Evolutionary conservation across 2,797 vertebrate species (phyloP).

Genomic region (Spinus olivaceus): DNA sequence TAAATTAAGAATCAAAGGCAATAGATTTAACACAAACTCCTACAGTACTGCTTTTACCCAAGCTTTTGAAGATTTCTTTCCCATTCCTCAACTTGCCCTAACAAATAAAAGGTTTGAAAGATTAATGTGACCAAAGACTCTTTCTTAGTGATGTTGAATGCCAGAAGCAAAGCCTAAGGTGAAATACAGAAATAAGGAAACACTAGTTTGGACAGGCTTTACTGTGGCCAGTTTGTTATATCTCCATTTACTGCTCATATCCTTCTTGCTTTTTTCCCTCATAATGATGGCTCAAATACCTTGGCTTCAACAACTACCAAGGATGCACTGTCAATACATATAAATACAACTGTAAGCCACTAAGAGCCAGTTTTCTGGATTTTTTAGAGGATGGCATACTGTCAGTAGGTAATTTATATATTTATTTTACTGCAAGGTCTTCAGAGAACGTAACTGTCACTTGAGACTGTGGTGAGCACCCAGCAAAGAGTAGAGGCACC

Average conservation of each 20-base stretch:
- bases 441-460: neutral
- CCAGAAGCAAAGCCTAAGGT: constrained; percentile 44
- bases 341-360: neutral
- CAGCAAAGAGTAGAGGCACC: neutral
- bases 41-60: neutral
- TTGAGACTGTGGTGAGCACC: neutral
- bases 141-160: neutral
- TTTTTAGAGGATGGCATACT: neutral
- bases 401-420: neutral
- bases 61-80: constrained; percentile 35
- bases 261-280: neutral
- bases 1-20: constrained; percentile 17
- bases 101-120: constrained; percentile 30
- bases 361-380: neutral
- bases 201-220: constrained; percentile 11
- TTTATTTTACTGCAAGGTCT: neutral
- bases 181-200: constrained; percentile 3
- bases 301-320: neutral
- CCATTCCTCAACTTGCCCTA: neutral
- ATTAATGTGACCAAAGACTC: constrained; percentile 31
- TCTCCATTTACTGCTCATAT: neutral
- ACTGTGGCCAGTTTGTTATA: neutral
- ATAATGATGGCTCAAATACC: neutral
- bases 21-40: neutral
- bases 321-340: neutral